A percentile compares a stretch with the other conserved stretches of the same genome.
Evolutionary conservation across 2,797 vertebrate species (phyloP).

Genomic region (Darevskia nairensis): DNA sequence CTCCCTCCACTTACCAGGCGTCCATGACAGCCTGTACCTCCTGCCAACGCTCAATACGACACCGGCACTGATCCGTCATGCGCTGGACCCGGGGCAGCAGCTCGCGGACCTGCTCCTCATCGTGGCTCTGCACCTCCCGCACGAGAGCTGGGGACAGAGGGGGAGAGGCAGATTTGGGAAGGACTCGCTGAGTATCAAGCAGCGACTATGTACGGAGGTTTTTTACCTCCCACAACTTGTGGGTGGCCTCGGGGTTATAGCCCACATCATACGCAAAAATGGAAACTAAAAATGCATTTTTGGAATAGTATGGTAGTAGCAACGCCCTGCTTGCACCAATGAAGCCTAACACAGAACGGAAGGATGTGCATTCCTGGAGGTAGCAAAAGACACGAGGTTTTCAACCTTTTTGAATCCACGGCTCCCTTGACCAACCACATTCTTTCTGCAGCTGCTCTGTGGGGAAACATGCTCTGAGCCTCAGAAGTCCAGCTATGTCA

Average conservation of each 20-base stretch:
- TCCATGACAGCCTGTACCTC: conserved; percentile 78
- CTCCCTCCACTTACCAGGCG: conserved; percentile 79
- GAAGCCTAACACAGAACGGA: too few relatives aligned
- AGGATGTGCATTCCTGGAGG: too few relatives aligned
- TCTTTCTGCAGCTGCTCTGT: too few relatives aligned
- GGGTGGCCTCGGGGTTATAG: not conserved
- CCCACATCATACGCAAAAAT: not conserved
- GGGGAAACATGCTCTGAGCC: too few relatives aligned
- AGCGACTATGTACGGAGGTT: not conserved
- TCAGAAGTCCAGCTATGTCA: too few relatives aligned
- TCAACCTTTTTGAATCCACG: too few relatives aligned
- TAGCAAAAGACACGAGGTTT: too few relatives aligned
- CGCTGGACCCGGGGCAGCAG: conserved; percentile 76
- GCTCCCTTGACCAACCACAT: too few relatives aligned
- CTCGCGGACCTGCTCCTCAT: conserved; percentile 76
- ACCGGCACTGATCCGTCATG: conserved; percentile 73
- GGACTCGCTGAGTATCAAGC: too few relatives aligned
- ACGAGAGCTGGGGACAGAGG: conserved; percentile 73
- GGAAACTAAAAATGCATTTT: not conserved
- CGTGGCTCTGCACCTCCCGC: conserved; percentile 72
- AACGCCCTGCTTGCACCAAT: too few relatives aligned
- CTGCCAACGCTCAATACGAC: conserved; percentile 72
- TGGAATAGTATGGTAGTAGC: not conserved
- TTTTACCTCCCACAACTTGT: not conserved
- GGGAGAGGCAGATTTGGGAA: too few relatives aligned